These are phyloP conservation scores for Cerastoderma edule DNA, from an alignment of 2,888 invertebrate genomes.

Conservation along the genomic window DNA sequence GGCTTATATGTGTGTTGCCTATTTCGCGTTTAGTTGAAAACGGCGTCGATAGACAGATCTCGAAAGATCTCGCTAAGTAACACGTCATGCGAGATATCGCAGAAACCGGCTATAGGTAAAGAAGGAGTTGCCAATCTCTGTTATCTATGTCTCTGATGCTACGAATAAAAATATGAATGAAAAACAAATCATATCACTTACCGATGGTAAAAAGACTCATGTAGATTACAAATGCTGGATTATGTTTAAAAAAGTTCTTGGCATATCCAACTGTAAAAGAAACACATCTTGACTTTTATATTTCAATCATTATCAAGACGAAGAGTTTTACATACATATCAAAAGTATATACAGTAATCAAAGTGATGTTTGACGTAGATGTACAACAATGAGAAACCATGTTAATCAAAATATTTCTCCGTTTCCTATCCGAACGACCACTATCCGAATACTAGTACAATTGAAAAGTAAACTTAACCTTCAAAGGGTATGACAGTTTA, in stretches of 20 bases:
- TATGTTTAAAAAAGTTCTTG: conserved; percentile 30
- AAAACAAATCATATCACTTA: conserved; percentile 22
- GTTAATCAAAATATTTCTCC: no score
- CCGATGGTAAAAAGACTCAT: neutral
- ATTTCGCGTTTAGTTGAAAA: neutral
- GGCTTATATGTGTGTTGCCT: no score
- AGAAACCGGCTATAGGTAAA: no score
- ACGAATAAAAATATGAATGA: neutral
- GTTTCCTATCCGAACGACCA: neutral
- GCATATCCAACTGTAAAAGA: conserved; percentile 43
- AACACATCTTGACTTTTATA: neutral
- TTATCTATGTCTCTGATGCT: neutral
- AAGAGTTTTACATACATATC: neutral
- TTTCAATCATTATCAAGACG: neutral
- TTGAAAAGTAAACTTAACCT: neutral
- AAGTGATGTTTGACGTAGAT: no score
- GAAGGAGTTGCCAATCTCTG: no score
- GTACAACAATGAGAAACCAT: no score
- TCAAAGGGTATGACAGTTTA: neutral
- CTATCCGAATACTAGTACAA: conserved; percentile 2
- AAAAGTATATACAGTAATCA: no score
- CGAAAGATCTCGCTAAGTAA: no score
- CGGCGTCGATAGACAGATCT: neutral
- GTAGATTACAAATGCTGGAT: conserved; percentile 24
- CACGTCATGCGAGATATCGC: no score